A percentile compares a stretch with the other conserved stretches of the same genome.
Evolutionary conservation across 1,140 invertebrate species (phyloP).

Genomic region (Marisa cornuarietis): DNA sequence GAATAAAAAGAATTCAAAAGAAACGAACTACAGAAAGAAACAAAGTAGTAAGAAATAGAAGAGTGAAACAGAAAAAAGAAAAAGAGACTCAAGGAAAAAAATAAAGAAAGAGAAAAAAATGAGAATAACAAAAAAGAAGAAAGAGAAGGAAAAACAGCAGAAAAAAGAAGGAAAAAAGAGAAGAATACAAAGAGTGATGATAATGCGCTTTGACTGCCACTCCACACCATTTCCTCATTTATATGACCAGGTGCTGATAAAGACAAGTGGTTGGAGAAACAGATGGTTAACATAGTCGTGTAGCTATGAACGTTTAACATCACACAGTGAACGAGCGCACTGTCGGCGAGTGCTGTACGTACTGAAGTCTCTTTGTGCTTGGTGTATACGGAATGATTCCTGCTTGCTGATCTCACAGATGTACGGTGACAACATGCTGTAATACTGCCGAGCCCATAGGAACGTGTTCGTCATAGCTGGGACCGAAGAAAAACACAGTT

Average conservation of each 20-base stretch:
- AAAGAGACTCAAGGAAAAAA: background rate
- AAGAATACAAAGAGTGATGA: too few species aligned
- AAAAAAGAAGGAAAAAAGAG: too few species aligned
- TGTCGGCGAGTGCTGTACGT: conserved; percentile 5
- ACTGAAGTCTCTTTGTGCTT: conserved; percentile 49
- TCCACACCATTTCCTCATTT: too few species aligned
- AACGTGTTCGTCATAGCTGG: conserved; percentile 17
- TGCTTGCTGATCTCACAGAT: conserved; percentile 52
- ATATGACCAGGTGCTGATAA: too few species aligned
- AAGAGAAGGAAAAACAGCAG: too few species aligned
- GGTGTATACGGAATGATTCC: conserved; percentile 48
- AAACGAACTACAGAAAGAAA: background rate
- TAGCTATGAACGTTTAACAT: too few species aligned
- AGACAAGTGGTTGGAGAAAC: too few species aligned
- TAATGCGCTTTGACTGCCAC: too few species aligned
- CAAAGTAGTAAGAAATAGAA: background rate
- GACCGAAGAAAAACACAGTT: background rate
- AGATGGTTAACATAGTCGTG: too few species aligned
- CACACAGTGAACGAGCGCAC: too few species aligned
- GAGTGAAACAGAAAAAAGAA: background rate
- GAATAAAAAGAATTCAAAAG: background rate
- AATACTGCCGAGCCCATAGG: conserved; percentile 16
- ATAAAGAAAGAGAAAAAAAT: too few species aligned
- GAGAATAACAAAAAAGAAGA: too few species aligned
- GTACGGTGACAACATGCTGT: conserved; percentile 25